Base-by-base conservation (phyloP, 1,140 invertebrate genomes). In the Euborellia annulipes region DNA sequence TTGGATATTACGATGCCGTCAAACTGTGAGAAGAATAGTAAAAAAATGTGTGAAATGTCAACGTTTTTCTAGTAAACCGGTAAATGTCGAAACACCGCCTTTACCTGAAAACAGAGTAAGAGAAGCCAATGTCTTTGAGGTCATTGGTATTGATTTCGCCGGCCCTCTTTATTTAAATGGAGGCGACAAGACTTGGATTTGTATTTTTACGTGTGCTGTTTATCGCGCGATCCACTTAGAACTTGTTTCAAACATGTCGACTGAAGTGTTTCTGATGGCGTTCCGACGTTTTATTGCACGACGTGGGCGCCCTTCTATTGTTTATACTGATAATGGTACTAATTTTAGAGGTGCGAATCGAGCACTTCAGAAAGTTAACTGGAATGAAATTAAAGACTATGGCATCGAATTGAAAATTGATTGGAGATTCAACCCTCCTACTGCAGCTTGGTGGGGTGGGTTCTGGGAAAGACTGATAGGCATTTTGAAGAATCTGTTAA, bases 151-250 rank as follows among this genome's bases (percentile, higher is more conserved):
- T 9, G 59, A 64, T 48, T 52, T 61, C 14, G 56, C 58, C 3
- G 59, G 56, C 1, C 59, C 56, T 6, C 18, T 62, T 4, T 52
- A 43, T 41, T 27, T 62, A 3, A 54, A 53, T 39, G 50, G 51
- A 17, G 48, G 40, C 9, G 18, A 46, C 37, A 60, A 60, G 38
- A 43, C 46, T 2, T 65, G 56, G 53, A 52, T 64, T 6, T 49
- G 50, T 7, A 2, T 70, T 7, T 64, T 63, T 37, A 68, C 61
- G 0, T 65, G 60, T 41, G 43, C 56, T 52, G 32, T 55, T 44
- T 38, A 60, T 55, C 52, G 65, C 44, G 65, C 63, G 0, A 51
- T 69, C 2, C 65, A 71, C 46, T 17, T 69, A 1, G 65, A 69
- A 14, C 22, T 52, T 11, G 60, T 55, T 0, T 49, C 52, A 8